Evolutionary conservation across 2,797 vertebrate species (phyloP).

Genomic region (Ctenopoma multispine): DNA sequence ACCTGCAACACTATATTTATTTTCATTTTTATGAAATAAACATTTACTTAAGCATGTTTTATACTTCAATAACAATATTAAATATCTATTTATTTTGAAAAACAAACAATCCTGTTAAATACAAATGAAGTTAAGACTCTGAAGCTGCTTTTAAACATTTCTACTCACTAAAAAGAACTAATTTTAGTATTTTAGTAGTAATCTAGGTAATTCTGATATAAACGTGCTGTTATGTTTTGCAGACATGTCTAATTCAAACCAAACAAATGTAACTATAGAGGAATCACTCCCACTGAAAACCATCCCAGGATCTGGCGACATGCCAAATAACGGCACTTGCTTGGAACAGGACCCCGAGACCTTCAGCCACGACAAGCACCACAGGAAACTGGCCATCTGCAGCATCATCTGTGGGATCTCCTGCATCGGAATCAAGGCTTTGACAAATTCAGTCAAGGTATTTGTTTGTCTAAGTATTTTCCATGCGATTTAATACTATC

Average conservation of each 20-base stretch:
- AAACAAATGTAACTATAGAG: accelerated
- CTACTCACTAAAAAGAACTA: no score
- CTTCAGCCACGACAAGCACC: slow-evolving; percentile 33
- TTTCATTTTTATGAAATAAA: no score
- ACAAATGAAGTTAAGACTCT: background rate
- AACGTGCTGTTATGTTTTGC: slow-evolving; percentile 7
- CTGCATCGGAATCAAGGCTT: slow-evolving; percentile 86
- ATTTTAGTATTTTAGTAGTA: no score
- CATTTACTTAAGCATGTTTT: background rate
- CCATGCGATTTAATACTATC: background rate
- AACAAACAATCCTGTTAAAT: slow-evolving; percentile 20
- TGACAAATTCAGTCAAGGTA: slow-evolving; percentile 90
- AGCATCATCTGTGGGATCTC: slow-evolving; percentile 90
- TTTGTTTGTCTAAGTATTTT: background rate
- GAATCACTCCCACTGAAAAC: background rate
- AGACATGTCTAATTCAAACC: slow-evolving; percentile 55
- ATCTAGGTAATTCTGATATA: background rate
- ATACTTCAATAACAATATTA: background rate
- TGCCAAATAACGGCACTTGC: background rate
- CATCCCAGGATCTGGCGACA: background rate
- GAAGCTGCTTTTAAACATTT: background rate
- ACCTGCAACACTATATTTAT: background rate
- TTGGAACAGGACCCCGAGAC: accelerated
- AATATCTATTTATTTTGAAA: background rate
- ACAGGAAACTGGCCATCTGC: slow-evolving; percentile 82